These are phyloP conservation scores for Meteorus cinctellus DNA, from an alignment of 2,888 invertebrate species.

Conservation along the genomic window DNA sequence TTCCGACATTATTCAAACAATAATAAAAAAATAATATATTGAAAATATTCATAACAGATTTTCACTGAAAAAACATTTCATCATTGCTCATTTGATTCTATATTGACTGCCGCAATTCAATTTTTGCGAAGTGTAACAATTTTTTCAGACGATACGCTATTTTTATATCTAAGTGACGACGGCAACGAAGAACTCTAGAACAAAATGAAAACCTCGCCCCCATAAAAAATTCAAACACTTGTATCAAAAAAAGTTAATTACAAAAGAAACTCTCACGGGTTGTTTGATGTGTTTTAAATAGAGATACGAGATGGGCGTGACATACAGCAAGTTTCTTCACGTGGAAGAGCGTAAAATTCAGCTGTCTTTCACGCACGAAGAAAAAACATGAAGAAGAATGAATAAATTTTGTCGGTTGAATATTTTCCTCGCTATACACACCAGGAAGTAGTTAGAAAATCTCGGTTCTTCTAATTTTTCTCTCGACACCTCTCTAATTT, in stretches of 20 bases:
- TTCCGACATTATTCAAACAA: too few species aligned
- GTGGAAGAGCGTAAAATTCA: slow-evolving; percentile 34
- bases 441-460: not conserved
- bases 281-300: not conserved
- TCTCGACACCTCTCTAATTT: not conserved
- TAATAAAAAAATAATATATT: too few species aligned
- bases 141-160: too few species aligned
- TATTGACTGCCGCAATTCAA: too few species aligned
- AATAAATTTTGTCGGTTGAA: not conserved
- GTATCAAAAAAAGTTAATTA: slow-evolving; percentile 40
- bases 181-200: not conserved
- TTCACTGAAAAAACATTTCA: too few species aligned
- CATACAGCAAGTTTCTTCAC: not conserved
- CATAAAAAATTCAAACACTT: not conserved
- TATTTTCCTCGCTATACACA: not conserved
- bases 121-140: too few species aligned
- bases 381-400: not conserved
- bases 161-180: not conserved
- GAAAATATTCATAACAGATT: too few species aligned
- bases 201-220: not conserved
- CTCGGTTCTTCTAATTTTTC: not conserved
- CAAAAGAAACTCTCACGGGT: slow-evolving; percentile 35
- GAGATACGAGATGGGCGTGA: slow-evolving; percentile 19
- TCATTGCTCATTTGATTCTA: too few species aligned
- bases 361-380: not conserved